These are phyloP conservation scores for Oscheius sp. DNA, from an alignment of 2,888 invertebrate genomes.

Conservation along the genomic window DNA sequence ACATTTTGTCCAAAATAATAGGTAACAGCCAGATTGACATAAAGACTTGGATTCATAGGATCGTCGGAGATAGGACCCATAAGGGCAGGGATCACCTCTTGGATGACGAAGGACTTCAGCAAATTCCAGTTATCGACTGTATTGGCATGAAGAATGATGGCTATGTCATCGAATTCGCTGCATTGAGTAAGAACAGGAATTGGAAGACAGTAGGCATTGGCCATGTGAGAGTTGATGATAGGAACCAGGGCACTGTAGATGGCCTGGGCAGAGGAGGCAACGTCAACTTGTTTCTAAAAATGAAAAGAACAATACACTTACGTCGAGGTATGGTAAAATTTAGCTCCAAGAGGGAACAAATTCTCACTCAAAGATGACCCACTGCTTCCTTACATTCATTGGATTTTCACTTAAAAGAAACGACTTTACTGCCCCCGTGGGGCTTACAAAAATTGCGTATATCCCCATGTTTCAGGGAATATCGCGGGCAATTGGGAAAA, in stretches of 20 bases:
- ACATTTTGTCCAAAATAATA: slow-evolving; percentile 27
- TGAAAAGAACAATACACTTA: neutral
- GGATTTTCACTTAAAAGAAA: too few relatives aligned
- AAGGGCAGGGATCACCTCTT: slow-evolving; percentile 9
- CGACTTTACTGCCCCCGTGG: slow-evolving; percentile 10
- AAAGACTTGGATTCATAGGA: neutral
- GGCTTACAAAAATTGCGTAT: slow-evolving; percentile 57
- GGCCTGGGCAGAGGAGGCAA: slow-evolving; percentile 1
- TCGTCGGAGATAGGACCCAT: neutral
- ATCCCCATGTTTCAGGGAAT: slow-evolving; percentile 54
- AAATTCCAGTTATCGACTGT: slow-evolving; percentile 36
- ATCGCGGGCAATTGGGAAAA: slow-evolving; percentile 68
- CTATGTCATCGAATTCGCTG: slow-evolving; percentile 39
- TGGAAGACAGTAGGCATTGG: slow-evolving; percentile 33
- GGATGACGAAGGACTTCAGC: slow-evolving; percentile 17
- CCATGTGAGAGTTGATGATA: slow-evolving; percentile 32
- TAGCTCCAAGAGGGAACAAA: too few relatives aligned
- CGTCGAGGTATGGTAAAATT: too few relatives aligned
- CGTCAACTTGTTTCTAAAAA: neutral
- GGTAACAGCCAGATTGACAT: slow-evolving; percentile 19
- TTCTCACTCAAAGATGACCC: too few relatives aligned
- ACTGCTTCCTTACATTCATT: too few relatives aligned
- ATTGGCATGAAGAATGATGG: slow-evolving; percentile 41
- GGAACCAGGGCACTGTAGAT: slow-evolving; percentile 34
- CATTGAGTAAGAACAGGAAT: slow-evolving; percentile 38